Evolutionary conservation across 2,797 vertebrate genomes (phyloP).

Genomic region (Fistularia commersonii): DNA sequence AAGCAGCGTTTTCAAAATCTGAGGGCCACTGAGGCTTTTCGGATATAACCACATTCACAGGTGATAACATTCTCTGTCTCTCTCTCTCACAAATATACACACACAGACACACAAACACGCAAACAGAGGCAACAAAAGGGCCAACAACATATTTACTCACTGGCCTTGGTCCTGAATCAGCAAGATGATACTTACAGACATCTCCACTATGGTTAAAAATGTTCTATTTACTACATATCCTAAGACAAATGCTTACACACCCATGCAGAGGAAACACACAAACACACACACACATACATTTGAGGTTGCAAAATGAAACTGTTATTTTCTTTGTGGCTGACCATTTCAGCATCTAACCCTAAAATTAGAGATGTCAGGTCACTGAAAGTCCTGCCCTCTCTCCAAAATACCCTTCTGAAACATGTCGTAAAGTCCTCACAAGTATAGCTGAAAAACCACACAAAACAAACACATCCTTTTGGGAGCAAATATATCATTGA

Average conservation of each 20-base stretch:
- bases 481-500: constrained; percentile 25
- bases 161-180: constrained; percentile 54
- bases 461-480: constrained; percentile 7
- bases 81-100: neutral
- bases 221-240: constrained; percentile 49
- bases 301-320: constrained; percentile 16
- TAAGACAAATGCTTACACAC: constrained; percentile 28
- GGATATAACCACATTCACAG: constrained; percentile 8
- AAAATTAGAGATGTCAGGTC: constrained; percentile 41
- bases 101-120: constrained; percentile 1
- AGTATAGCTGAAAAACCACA: constrained; percentile 26
- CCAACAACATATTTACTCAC: constrained; percentile 43
- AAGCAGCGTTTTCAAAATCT: constrained; percentile 46
- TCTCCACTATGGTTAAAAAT: constrained; percentile 53
- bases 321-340: constrained; percentile 34
- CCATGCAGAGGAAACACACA: constrained; percentile 29
- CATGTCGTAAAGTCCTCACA: no score
- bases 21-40: constrained; percentile 29
- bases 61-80: constrained; percentile 2
- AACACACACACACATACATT: constrained; percentile 28
- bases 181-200: constrained; percentile 44
- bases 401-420: constrained; percentile 25
- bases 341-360: constrained; percentile 43
- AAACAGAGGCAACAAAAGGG: constrained; percentile 8
- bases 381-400: constrained; percentile 6